Conservation (phyloP, 2,797 vertebrate species). For the Hypotaenidia okinawae region DNA sequence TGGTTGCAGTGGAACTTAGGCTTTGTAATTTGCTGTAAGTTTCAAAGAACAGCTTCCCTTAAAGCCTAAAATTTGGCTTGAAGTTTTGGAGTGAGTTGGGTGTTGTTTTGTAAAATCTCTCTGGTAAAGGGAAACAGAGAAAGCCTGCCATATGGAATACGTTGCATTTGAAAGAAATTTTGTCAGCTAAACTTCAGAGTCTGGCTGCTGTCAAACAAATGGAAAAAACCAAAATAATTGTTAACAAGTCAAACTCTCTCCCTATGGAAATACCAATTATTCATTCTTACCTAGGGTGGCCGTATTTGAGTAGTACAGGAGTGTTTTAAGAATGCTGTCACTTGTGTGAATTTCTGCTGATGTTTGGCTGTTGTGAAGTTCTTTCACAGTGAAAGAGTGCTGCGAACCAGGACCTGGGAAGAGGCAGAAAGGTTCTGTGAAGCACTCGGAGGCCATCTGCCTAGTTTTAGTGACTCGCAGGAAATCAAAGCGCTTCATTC, state of each 20-base stretch:
- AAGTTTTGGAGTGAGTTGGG: neutral
- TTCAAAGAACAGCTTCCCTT: neutral
- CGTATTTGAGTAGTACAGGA: neutral
- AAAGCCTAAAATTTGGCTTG: neutral
- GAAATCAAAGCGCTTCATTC: conserved; percentile 85
- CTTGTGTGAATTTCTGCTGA: neutral
- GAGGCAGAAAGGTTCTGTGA: conserved; percentile 93
- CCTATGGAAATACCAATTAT: neutral
- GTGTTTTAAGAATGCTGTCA: neutral
- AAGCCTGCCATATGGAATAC: neutral
- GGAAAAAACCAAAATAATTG: neutral
- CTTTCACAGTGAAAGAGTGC: conserved; percentile 89
- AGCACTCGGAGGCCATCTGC: conserved; percentile 89
- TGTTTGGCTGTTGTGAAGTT: conserved; percentile 77
- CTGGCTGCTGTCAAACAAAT: conserved; percentile 21
- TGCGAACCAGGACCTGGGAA: conserved; percentile 92
- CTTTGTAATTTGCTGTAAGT: neutral
- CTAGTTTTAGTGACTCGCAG: conserved; percentile 82
- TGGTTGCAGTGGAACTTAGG: neutral
- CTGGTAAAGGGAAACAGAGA: conserved; percentile 10
- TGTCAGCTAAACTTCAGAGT: neutral
- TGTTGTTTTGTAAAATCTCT: conserved; percentile 19
- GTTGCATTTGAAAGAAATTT: conserved; percentile 5
- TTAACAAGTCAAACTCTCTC: neutral
- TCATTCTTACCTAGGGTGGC: neutral